These are phyloP conservation scores for Cinclus cinclus DNA, from an alignment of 2,113 vertebrate species.

Conservation along the genomic window DNA sequence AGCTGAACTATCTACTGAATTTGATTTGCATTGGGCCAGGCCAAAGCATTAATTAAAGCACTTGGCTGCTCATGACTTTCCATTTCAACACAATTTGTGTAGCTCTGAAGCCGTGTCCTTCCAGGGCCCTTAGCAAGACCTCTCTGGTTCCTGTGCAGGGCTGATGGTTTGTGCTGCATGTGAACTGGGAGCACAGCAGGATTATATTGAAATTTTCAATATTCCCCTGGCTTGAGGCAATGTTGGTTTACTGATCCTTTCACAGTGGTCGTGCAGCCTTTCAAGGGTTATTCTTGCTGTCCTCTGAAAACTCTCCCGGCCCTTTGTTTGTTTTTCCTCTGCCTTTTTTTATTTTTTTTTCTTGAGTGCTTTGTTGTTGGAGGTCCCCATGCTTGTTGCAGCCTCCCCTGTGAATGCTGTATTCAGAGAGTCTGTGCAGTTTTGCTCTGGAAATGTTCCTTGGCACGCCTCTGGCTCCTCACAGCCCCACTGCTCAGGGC, in stretches of 20 bases:
- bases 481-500: background rate
- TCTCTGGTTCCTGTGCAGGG: background rate
- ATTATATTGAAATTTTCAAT: background rate
- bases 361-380: background rate
- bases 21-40: background rate
- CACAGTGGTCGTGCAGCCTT: background rate
- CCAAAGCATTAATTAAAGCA: background rate
- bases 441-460: background rate
- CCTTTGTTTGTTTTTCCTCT: constrained; percentile 42
- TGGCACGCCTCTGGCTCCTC: background rate
- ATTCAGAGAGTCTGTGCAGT: background rate
- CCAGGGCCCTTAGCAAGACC: background rate
- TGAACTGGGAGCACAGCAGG: background rate
- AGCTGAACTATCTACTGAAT: background rate
- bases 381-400: background rate
- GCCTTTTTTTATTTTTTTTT: background rate
- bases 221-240: background rate
- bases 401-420: background rate
- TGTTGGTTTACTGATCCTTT: background rate
- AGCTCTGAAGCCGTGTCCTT: background rate
- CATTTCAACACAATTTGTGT: background rate
- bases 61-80: background rate
- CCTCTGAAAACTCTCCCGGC: constrained; percentile 18
- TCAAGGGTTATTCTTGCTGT: constrained; percentile 19
- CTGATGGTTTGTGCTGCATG: background rate